Conservation (phyloP, 2,113 vertebrate species). For the Neopipo cinnamomea region DNA sequence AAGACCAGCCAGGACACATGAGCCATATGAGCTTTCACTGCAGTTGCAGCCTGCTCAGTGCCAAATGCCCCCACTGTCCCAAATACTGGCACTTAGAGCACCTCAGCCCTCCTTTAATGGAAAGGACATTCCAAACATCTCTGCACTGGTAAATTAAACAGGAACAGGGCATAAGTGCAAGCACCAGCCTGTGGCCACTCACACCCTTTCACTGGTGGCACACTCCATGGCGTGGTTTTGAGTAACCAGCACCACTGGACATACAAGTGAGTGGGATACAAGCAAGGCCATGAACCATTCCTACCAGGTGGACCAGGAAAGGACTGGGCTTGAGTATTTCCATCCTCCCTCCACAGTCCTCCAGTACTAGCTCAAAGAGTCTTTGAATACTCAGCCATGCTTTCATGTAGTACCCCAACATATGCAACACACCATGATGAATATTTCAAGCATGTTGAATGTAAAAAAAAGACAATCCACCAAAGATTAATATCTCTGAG, state of each 20-base stretch:
- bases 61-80: neutral
- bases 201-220: neutral
- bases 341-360: neutral
- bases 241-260: neutral
- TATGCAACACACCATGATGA: neutral
- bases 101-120: neutral
- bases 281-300: neutral
- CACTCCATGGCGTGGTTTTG: rapidly evolving
- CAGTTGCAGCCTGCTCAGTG: neutral
- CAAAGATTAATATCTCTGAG: neutral
- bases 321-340: neutral
- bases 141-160: neutral
- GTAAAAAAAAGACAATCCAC: neutral
- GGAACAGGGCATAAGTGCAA: neutral
- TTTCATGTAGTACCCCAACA: neutral
- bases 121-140: neutral
- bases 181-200: neutral
- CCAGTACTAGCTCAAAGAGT: neutral
- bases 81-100: neutral
- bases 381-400: neutral
- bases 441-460: rapidly evolving
- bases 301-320: neutral
- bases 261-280: neutral
- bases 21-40: rapidly evolving
- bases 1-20: neutral